Evolutionary conservation across 1,140 invertebrate genomes (phyloP), one percentile per base, ranked within the genome.

Genomic region (Pseudomyrmex sp.): DNA sequence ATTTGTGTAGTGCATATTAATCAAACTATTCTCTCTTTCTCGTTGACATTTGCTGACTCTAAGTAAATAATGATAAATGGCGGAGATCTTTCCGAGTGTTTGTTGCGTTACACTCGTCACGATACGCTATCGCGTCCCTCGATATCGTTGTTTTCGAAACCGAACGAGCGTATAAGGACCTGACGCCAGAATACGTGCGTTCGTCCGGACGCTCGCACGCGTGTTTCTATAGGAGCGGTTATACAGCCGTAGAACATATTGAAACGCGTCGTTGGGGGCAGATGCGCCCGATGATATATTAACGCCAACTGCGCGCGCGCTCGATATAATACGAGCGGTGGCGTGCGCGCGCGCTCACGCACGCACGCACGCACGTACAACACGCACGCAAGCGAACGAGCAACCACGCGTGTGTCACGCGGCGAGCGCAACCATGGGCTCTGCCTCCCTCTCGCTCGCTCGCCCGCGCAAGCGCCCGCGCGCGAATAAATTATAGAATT

Each of bases 281-380:
- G 94, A 94, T 94, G 93, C 93, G 92, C 84, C 91, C 88, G 92
- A 94, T 94, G 94, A 94, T 94, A 94, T 94, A 94, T 94, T 94
- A 94, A 94, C 93, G 93, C 93, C 93, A 94, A 94, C 94, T 93
- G 94, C 87, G 93, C 92, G 93, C 92, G 86, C 85, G 86, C 82
- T 83, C 86, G 85, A 87, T 88, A 88, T 87, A 88, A 80, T 72
- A 80, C 66, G 76, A 80, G 76, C 76, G 76, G 61, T 70, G 63
- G 76, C 50, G 70, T 54, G 62, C 48, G 20, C 62, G 62, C 48
- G 20, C 62, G 8, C 35, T 12, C 44, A 87, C 91, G 90, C 61
- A 50, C 73, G 58, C 72, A 56, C 68, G n/a, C 85, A 50, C 66
- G 74, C 20, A 72, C 54, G 44, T 52, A 23, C 35, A 35, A 35